A percentile compares a stretch with the other conserved stretches of the same genome.
These are phyloP conservation scores for Cryptus armator DNA, from an alignment of 2,888 invertebrate genomes.

Conservation along the genomic window DNA sequence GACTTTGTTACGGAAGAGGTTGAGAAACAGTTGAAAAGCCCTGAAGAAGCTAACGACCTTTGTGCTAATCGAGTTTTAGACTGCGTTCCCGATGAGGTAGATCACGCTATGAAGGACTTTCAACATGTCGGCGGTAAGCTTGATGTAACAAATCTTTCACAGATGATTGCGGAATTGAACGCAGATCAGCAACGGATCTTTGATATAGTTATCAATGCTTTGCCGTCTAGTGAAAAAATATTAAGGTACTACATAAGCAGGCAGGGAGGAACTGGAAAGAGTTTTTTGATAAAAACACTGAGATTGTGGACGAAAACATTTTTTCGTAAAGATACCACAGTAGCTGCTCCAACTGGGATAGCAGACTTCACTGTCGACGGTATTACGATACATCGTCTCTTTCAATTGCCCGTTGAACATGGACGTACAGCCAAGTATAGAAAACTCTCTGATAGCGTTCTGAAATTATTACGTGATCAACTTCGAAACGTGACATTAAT, in stretches of 20 bases:
- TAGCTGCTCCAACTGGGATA: conserved; percentile 46
- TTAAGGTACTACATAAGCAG: too few species aligned
- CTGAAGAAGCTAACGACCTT: conserved; percentile 63
- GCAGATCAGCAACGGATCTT: too few species aligned
- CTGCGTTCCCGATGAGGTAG: conserved; percentile 72
- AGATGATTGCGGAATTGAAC: too few species aligned
- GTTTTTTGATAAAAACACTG: conserved; percentile 76
- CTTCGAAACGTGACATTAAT: conserved; percentile 74
- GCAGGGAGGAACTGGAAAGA: too few species aligned
- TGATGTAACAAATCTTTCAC: too few species aligned
- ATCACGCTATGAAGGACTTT: too few species aligned
- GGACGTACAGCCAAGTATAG: conserved; percentile 75
- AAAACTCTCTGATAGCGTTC: conserved; percentile 73
- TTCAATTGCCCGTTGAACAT: conserved; percentile 74
- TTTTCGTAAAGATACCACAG: conserved; percentile 73
- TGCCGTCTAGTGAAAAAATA: too few species aligned
- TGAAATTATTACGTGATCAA: conserved; percentile 73
- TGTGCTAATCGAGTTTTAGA: conserved; percentile 70
- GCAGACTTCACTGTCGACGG: conserved; percentile 81
- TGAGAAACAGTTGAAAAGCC: conserved; percentile 66
- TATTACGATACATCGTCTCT: conserved; percentile 71
- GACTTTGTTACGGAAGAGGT: conserved; percentile 61
- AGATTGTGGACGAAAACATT: conserved; percentile 74
- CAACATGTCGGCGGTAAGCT: too few species aligned
- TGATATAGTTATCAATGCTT: too few species aligned